Percentiles rank a stretch among this genome's conserved stretches.
Conservation (phyloP, 2,888 invertebrate genomes). For the Gymnosoma rotundatum region DNA sequence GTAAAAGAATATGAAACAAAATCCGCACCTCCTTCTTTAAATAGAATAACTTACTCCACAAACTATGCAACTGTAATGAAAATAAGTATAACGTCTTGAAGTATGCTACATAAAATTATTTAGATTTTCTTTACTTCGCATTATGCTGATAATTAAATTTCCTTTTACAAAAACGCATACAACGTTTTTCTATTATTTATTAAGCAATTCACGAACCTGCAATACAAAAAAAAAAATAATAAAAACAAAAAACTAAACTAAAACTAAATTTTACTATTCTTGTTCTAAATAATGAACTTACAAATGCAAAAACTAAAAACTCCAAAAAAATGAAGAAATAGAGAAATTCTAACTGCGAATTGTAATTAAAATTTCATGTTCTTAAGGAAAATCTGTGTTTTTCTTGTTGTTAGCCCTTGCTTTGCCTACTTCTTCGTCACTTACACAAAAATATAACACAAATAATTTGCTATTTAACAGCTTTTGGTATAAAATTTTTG, state of each 20-base stretch:
- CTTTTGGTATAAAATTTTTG: slow-evolving; percentile 19
- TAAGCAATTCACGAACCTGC: slow-evolving; percentile 44
- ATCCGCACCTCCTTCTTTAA: neutral
- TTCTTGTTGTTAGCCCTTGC: slow-evolving; percentile 19
- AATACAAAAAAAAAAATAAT: slow-evolving; percentile 1
- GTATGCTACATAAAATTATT: slow-evolving; percentile 47
- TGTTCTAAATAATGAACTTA: slow-evolving; percentile 47
- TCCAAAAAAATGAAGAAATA: neutral
- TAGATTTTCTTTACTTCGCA: slow-evolving; percentile 22
- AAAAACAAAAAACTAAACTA: neutral
- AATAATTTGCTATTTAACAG: slow-evolving; percentile 42
- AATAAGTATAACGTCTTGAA: slow-evolving; percentile 41
- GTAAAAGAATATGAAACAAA: slow-evolving; percentile 3
- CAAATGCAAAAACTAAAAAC: slow-evolving; percentile 20
- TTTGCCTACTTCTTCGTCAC: neutral
- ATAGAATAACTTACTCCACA: neutral
- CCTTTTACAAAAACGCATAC: slow-evolving; percentile 28
- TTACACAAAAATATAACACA: neutral
- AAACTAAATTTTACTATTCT: slow-evolving; percentile 37
- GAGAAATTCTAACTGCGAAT: slow-evolving; percentile 51
- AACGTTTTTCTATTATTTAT: slow-evolving; percentile 52
- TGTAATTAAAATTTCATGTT: slow-evolving; percentile 69
- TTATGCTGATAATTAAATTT: slow-evolving; percentile 50
- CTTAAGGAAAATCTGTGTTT: slow-evolving; percentile 34
- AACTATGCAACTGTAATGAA: slow-evolving; percentile 49